Conservation (phyloP, 2,797 vertebrate species). For the Oophaga sylvatica region DNA sequence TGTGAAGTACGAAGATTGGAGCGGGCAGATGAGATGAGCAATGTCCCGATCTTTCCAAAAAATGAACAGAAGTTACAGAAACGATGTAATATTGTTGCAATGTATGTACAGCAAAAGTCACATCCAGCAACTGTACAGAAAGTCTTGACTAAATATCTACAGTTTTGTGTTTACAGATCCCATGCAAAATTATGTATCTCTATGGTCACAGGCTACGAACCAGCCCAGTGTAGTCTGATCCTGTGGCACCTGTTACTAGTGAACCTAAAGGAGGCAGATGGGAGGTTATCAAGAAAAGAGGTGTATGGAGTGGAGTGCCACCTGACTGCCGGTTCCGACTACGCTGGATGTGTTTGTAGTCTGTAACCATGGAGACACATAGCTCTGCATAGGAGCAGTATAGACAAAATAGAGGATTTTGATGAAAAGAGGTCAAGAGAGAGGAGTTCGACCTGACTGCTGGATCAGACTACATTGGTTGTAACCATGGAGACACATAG, state of each 20-base stretch:
- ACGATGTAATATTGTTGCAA: no score
- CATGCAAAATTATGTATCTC: not conserved
- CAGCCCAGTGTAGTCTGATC: not conserved
- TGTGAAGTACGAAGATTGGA: no score
- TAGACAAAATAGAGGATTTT: no score
- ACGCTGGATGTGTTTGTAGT: not conserved
- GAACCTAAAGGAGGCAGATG: not conserved
- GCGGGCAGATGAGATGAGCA: no score
- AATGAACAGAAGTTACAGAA: no score
- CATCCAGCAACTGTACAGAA: not conserved
- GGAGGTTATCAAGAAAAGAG: no score
- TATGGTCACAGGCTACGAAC: not conserved
- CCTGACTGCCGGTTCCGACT: not conserved
- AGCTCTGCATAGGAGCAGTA: not conserved
- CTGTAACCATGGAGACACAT: not conserved
- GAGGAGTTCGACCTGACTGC: no score
- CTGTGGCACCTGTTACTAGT: not conserved
- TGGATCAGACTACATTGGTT: no score
- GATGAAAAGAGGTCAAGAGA: no score
- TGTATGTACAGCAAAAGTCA: no score
- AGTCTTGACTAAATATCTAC: not conserved
- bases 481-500: no score
- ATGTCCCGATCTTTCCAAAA: no score
- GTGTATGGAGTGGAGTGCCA: not conserved
- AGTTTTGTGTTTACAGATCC: not conserved